Percentiles rank a stretch among this genome's conserved stretches.
Evolutionary conservation across 2,797 vertebrate genomes (phyloP).

Genomic region (Pseudomugil gertrudae): DNA sequence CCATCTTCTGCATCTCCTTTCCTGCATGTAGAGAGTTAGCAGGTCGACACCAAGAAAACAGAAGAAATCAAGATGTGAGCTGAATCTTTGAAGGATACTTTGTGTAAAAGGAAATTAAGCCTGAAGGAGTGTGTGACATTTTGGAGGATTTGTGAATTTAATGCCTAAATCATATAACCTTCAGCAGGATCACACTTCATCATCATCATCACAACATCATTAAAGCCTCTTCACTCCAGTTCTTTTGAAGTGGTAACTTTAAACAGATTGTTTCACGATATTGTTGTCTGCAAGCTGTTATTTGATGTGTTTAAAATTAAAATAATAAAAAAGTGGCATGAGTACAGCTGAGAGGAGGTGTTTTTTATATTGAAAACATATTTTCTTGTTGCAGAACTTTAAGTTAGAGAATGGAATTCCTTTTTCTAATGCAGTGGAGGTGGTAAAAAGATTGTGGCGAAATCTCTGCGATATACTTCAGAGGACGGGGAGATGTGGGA

Average conservation of each 20-base stretch:
- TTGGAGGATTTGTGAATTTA: not conserved
- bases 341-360: not conserved
- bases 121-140: not conserved
- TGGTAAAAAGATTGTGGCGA: conserved; percentile 32
- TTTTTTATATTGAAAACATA: not conserved
- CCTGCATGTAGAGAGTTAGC: conserved; percentile 1
- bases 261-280: not conserved
- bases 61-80: not conserved
- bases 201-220: too few species aligned
- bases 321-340: not conserved
- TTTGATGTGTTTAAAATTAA: not conserved
- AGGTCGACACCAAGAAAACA: not conserved
- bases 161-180: not conserved
- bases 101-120: not conserved
- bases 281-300: not conserved
- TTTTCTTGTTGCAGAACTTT: not conserved
- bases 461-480: conserved; percentile 34
- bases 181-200: not conserved
- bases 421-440: not conserved
- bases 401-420: not conserved
- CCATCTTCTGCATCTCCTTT: conserved; percentile 4
- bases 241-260: not conserved
- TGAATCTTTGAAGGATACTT: not conserved
- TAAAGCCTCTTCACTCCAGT: not conserved
- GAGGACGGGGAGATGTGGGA: conserved; percentile 19